phyloP scores from a whole-genome alignment of 2,888 invertebrate species.

The Rhodophaea formosa region DNA sequence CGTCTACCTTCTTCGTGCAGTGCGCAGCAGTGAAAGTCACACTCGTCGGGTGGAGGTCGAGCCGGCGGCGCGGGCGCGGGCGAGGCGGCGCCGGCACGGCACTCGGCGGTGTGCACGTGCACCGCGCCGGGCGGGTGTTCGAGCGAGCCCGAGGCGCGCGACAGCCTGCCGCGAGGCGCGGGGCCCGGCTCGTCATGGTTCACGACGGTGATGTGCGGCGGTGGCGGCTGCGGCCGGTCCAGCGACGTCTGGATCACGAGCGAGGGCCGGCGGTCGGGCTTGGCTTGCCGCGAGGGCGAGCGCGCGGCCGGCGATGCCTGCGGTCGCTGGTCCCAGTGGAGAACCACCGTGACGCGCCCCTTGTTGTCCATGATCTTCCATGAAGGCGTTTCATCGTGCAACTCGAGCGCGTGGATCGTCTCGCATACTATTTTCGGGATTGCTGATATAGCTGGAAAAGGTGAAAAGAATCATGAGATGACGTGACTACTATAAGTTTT shows the following conservation, averaged over 20 bases:
- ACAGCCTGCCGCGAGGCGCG: conserved; percentile 88
- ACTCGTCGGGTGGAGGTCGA: conserved; percentile 87
- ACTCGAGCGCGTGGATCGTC: conserved; percentile 96
- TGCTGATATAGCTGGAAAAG: conserved; percentile 91
- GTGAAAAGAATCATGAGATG: conserved; percentile 10
- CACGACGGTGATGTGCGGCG: conserved; percentile 95
- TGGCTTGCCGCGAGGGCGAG: conserved; percentile 73
- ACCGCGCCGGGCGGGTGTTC: conserved; percentile 85
- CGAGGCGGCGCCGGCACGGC: conserved; percentile 86
- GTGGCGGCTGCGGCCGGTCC: conserved; percentile 85
- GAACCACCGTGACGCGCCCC: conserved; percentile 96
- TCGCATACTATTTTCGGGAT: conserved; percentile 98
- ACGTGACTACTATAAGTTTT: too few species aligned
- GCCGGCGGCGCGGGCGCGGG: conserved; percentile 78
- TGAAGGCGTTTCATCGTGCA: conserved; percentile 97
- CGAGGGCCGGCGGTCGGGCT: conserved; percentile 83
- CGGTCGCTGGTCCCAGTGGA: conserved; percentile 97
- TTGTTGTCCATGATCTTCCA: conserved; percentile 99
- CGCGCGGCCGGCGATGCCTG: conserved; percentile 83
- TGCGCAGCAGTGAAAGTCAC: conserved; percentile 97
- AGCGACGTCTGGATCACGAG: conserved; percentile 88
- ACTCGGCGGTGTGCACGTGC: conserved; percentile 90
- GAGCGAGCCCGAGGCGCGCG: conserved; percentile 85
- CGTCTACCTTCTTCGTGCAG: conserved; percentile 95
- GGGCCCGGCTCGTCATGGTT: conserved; percentile 94